Conservation (phyloP, 1,140 invertebrate genomes). For the Drosophila pruinosa region DNA sequence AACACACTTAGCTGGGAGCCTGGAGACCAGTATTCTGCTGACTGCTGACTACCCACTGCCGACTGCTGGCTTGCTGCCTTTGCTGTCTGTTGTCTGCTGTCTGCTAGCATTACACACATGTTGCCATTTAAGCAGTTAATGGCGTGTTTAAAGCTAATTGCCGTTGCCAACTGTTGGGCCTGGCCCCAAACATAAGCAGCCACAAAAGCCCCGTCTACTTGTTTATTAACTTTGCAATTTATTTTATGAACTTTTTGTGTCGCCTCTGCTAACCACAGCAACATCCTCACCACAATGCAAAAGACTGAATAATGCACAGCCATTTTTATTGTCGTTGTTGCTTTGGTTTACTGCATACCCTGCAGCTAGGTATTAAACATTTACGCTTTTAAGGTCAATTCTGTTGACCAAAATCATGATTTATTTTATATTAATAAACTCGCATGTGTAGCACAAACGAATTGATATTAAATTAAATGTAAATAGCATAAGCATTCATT, state of each 20-base stretch:
- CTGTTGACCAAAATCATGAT: background rate
- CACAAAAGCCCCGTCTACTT: constrained; percentile 57
- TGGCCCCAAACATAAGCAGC: constrained; percentile 2
- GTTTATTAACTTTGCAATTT: constrained; percentile 80
- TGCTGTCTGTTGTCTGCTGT: background rate
- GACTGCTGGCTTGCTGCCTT: background rate
- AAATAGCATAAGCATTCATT: background rate
- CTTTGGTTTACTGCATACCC: background rate
- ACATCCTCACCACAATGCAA: constrained; percentile 24
- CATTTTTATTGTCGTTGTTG: background rate
- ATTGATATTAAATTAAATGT: background rate
- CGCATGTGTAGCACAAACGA: background rate
- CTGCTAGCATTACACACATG: constrained; percentile 49
- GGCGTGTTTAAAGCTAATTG: constrained; percentile 76
- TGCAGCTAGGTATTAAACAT: background rate
- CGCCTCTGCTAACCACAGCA: constrained; percentile 14
- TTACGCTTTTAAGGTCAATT: background rate
- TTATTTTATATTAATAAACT: background rate
- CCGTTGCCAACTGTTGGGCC: constrained; percentile 40
- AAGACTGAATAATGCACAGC: constrained; percentile 33
- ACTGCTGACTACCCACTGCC: background rate
- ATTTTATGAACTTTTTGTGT: constrained; percentile 61
- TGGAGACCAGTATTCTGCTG: background rate
- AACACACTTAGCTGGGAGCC: constrained; percentile 54
- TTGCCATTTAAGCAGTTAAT: constrained; percentile 79